Percentiles rank a stretch among this genome's conserved stretches.
Evolutionary conservation across 2,113 vertebrate genomes (phyloP).

Genomic region (Hippocampus barbouri): DNA sequence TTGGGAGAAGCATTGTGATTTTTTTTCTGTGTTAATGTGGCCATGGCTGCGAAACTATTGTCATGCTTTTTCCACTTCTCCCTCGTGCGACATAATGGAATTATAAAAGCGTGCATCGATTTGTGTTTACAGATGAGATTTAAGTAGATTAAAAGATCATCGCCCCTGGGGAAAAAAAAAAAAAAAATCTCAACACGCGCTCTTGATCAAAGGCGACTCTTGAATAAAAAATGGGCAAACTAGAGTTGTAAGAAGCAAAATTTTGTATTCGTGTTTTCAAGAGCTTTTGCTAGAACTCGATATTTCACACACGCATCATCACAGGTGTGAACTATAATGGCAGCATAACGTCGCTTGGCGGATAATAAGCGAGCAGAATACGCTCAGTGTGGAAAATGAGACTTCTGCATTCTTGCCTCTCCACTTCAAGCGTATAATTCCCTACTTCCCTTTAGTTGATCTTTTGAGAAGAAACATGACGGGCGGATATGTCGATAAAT

Average conservation of each 20-base stretch:
- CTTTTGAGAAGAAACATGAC: neutral
- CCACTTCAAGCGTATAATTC: neutral
- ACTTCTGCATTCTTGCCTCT: neutral
- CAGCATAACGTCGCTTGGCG: neutral
- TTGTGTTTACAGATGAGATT: slow-evolving; percentile 73
- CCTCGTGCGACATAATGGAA: slow-evolving; percentile 67
- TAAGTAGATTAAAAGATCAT: slow-evolving; percentile 77
- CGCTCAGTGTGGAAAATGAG: neutral
- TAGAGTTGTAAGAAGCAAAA: neutral
- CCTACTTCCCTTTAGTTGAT: neutral
- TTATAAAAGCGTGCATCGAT: slow-evolving; percentile 76
- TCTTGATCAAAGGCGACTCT: slow-evolving; percentile 1
- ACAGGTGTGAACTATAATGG: neutral
- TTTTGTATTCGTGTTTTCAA: neutral
- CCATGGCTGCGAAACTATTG: slow-evolving; percentile 33
- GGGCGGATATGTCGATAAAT: neutral
- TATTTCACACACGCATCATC: neutral
- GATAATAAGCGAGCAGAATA: neutral
- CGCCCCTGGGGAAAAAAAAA: slow-evolving; percentile 29
- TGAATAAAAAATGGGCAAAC: slow-evolving; percentile 5
- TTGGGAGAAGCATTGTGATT: slow-evolving; percentile 1
- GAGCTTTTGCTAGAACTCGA: slow-evolving; percentile 1
- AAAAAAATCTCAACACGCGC: slow-evolving; percentile 22
- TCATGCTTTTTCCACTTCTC: slow-evolving; percentile 69
- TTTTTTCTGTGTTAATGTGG: slow-evolving; percentile 23